Percentiles rank a stretch among this genome's conserved stretches.
These are phyloP conservation scores for Leucopternis melanops DNA, from an alignment of 2,113 vertebrate genomes.

Conservation along the genomic window DNA sequence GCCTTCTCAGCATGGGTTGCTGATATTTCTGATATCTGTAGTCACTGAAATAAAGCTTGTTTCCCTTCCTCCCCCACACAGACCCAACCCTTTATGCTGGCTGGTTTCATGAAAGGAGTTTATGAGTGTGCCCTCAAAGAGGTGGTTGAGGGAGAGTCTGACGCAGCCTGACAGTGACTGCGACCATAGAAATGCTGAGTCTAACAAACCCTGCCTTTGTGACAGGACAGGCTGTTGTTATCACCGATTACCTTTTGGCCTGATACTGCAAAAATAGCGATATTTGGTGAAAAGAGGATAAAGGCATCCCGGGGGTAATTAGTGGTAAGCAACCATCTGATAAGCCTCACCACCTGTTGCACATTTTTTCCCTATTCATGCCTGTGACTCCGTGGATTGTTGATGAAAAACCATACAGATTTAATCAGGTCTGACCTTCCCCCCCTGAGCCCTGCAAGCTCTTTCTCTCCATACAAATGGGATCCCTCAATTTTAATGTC, in stretches of 20 bases:
- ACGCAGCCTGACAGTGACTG: background rate
- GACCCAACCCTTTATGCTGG: background rate
- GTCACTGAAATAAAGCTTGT: background rate
- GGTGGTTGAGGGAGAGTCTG: background rate
- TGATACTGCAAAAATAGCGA: background rate
- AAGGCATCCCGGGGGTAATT: background rate
- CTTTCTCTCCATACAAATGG: background rate
- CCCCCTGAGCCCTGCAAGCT: background rate
- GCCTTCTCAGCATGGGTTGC: background rate
- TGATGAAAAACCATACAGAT: background rate
- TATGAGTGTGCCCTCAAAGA: background rate
- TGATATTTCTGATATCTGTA: background rate
- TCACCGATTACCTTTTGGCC: background rate
- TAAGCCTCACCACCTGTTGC: background rate
- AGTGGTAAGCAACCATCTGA: background rate
- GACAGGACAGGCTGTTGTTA: background rate
- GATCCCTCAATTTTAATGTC: background rate
- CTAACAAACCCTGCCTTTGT: conserved; percentile 7
- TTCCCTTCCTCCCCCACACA: background rate
- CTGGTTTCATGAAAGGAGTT: background rate
- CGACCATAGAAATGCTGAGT: background rate
- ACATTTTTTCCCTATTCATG: background rate
- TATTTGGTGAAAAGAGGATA: conserved; percentile 22
- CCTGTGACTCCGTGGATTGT: background rate
- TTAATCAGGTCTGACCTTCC: background rate